phyloP scores from a whole-genome alignment of 2,113 vertebrate genomes.

The Empidonax alnorum region DNA sequence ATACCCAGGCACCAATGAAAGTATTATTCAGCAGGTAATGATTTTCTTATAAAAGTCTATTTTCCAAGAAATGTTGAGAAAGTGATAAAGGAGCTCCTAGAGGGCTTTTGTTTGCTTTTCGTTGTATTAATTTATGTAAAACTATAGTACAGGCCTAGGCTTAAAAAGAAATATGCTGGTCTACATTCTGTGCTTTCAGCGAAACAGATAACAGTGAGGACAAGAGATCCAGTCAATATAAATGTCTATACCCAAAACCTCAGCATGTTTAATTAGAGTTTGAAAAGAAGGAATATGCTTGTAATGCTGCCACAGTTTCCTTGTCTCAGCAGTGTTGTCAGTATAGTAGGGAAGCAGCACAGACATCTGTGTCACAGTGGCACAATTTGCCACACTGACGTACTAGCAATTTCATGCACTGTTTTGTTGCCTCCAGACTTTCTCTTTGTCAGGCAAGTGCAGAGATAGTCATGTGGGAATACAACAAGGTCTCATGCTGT shows the following conservation, averaged over 20 bases:
- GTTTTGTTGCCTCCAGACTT: not conserved
- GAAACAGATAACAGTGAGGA: not conserved
- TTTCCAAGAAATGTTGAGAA: not conserved
- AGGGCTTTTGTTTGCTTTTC: constrained; percentile 31
- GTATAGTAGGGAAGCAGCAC: not conserved
- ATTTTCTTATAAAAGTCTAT: constrained; percentile 21
- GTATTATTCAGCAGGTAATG: not conserved
- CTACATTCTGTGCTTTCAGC: not conserved
- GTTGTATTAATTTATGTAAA: constrained; percentile 39
- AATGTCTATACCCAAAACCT: not conserved
- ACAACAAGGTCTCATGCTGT: not conserved
- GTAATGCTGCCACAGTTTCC: not conserved
- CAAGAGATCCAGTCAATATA: not conserved
- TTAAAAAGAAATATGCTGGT: not conserved
- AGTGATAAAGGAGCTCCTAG: constrained; percentile 26
- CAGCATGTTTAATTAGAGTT: not conserved
- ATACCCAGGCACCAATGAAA: not conserved
- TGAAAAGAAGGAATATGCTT: not conserved
- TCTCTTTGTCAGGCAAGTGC: not conserved
- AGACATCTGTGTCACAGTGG: not conserved
- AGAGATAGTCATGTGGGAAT: not conserved
- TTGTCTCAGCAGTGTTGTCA: not conserved
- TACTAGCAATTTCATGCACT: not conserved
- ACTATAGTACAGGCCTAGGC: not conserved
- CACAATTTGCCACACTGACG: not conserved